Percentiles rank a stretch among this genome's conserved stretches.
phyloP scores from a whole-genome alignment of 2,113 vertebrate species.

The Cynopterus brachyotis region DNA sequence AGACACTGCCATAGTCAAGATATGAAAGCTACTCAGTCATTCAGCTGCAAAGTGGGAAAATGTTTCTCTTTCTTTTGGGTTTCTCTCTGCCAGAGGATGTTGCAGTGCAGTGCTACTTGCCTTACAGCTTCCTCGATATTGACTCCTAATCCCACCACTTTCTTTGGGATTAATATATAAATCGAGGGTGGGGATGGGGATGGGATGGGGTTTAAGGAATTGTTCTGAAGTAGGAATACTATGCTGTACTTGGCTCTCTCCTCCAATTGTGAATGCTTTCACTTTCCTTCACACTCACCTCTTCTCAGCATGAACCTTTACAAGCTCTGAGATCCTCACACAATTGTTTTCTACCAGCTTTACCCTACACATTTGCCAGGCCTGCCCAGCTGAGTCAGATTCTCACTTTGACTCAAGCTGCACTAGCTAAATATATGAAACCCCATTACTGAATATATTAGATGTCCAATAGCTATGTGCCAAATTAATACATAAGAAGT shows the following conservation, averaged over 20 bases:
- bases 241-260: neutral
- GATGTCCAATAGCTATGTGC: neutral
- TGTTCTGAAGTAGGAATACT: neutral
- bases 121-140: neutral
- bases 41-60: neutral
- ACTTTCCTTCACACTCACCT: neutral
- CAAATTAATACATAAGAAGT: conserved; percentile 17
- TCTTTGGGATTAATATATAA: neutral
- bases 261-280: neutral
- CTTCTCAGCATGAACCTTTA: neutral
- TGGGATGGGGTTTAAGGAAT: neutral
- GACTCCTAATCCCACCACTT: neutral
- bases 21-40: neutral
- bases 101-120: neutral
- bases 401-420: neutral
- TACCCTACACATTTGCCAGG: neutral
- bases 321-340: neutral
- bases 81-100: neutral
- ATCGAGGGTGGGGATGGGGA: neutral
- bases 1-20: neutral
- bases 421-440: neutral
- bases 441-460: neutral
- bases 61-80: neutral
- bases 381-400: neutral
- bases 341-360: neutral